Percentiles rank a stretch among this genome's conserved stretches.
phyloP scores from a whole-genome alignment of 2,888 invertebrate species.

The Drosophila buzzatii region DNA sequence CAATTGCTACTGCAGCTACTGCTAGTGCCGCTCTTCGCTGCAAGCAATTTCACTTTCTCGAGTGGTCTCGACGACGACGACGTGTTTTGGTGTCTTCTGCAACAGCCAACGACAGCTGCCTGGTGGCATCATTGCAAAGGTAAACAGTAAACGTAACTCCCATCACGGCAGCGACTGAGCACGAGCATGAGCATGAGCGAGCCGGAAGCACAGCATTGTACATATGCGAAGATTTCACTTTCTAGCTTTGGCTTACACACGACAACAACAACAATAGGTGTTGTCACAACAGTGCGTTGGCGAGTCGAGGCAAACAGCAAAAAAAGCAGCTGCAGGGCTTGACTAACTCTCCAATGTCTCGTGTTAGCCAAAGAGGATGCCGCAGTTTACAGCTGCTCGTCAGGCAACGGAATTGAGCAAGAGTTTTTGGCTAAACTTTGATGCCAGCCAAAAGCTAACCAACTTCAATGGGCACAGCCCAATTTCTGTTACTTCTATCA shows the following conservation, averaged over 20 bases:
- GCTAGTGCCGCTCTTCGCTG: slow-evolving; percentile 19
- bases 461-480: not conserved
- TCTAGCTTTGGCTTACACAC: slow-evolving; percentile 48
- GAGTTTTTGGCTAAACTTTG: slow-evolving; percentile 45
- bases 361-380: slow-evolving; percentile 35
- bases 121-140: slow-evolving; percentile 61
- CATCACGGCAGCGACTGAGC: slow-evolving; percentile 39
- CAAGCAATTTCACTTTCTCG: slow-evolving; percentile 67
- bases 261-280: slow-evolving; percentile 17
- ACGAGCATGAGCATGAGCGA: slow-evolving; percentile 28
- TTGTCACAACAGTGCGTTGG: slow-evolving; percentile 58
- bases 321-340: slow-evolving; percentile 14
- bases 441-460: slow-evolving; percentile 27
- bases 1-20: slow-evolving; percentile 59
- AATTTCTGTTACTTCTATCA: not conserved
- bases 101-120: slow-evolving; percentile 27
- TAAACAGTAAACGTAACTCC: slow-evolving; percentile 69
- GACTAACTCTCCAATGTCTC: slow-evolving; percentile 21
- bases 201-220: slow-evolving; percentile 61
- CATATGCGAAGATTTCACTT: slow-evolving; percentile 74
- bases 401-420: slow-evolving; percentile 44
- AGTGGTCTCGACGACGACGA: slow-evolving; percentile 38
- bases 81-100: slow-evolving; percentile 29
- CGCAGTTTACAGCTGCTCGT: slow-evolving; percentile 9
- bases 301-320: slow-evolving; percentile 6